phyloP scores from a whole-genome alignment of 2,797 vertebrate genomes.

The Orestias chungarensis region DNA sequence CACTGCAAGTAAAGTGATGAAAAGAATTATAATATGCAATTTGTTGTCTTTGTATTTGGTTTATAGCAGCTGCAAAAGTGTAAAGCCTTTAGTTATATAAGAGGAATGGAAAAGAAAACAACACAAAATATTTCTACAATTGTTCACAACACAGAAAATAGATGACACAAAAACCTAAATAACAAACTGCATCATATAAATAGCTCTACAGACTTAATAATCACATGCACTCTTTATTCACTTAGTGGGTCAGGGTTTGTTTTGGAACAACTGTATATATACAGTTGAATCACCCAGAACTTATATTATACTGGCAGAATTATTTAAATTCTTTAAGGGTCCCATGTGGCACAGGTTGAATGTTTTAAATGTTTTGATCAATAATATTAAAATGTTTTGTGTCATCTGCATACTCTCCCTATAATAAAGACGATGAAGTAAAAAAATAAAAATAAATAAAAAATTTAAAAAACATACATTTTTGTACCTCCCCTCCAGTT shows the following conservation, averaged over 20 bases:
- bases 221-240: slow-evolving; percentile 6
- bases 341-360: slow-evolving; percentile 12
- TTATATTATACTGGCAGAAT: neutral
- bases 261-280: neutral
- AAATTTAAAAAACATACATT: no score
- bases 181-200: slow-evolving; percentile 6
- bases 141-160: neutral
- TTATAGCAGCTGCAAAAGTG: neutral
- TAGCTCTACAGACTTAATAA: neutral
- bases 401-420: neutral
- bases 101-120: neutral
- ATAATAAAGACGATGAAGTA: neutral
- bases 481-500: slow-evolving; percentile 1
- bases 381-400: neutral
- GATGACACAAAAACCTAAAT: neutral
- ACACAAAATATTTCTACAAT: neutral
- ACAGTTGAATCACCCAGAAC: neutral
- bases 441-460: no score
- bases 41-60: neutral
- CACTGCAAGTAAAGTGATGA: slow-evolving; percentile 34
- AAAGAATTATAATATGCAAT: neutral
- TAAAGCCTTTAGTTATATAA: neutral
- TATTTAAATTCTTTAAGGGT: slow-evolving; percentile 3
- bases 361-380: slow-evolving; percentile 16
- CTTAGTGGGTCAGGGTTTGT: neutral